These are phyloP conservation scores for Rhyacophila evoluta DNA, from an alignment of 2,888 invertebrate species.

Conservation along the genomic window DNA sequence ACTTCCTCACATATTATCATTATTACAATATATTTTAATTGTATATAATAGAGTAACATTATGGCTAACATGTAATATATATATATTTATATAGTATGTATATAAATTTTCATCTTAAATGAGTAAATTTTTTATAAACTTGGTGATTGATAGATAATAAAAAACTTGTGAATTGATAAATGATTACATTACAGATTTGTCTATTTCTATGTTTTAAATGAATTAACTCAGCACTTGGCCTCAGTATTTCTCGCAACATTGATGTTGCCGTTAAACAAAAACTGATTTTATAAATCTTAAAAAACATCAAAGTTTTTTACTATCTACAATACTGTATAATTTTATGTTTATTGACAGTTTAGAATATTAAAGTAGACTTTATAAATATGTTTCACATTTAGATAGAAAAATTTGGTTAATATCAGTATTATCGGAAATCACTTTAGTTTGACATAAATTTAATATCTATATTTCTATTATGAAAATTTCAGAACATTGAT, in stretches of 20 bases:
- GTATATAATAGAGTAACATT: slow-evolving; percentile 9
- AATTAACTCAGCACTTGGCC: too few relatives aligned
- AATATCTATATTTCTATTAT: background rate
- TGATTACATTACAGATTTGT: background rate
- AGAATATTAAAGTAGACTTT: background rate
- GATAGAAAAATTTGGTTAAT: background rate
- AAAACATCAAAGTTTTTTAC: background rate
- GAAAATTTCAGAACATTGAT: background rate
- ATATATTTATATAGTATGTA: slow-evolving; percentile 16
- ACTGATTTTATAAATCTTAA: too few relatives aligned
- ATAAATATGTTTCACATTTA: slow-evolving; percentile 9
- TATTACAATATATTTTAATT: slow-evolving; percentile 22
- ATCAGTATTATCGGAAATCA: slow-evolving; percentile 11
- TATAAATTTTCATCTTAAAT: slow-evolving; percentile 16
- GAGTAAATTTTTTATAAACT: slow-evolving; percentile 3
- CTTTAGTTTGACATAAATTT: background rate
- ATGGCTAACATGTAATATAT: slow-evolving; percentile 23
- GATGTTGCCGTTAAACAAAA: too few relatives aligned
- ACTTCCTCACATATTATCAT: background rate
- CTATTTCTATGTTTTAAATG: too few relatives aligned
- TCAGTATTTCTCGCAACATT: too few relatives aligned
- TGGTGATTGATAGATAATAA: background rate
- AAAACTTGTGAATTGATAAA: background rate
- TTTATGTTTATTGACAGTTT: slow-evolving; percentile 23
- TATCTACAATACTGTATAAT: background rate